phyloP scores from a whole-genome alignment of 2,888 invertebrate species.

The Brenthis hecate region DNA sequence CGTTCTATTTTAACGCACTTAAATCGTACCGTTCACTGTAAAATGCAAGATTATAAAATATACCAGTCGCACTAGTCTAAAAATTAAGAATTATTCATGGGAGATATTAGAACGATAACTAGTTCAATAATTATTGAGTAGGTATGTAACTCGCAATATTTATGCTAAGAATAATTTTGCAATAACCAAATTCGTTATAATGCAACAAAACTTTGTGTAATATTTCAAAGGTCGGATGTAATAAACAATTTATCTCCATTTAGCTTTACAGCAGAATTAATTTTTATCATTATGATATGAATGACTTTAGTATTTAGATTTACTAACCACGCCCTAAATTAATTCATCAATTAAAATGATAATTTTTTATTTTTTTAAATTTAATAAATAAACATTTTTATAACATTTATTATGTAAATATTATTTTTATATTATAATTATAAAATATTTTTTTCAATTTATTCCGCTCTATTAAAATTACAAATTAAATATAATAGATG shows the following conservation, averaged over 20 bases:
- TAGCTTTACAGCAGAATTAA: background rate
- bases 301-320: too few relatives aligned
- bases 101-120: conserved; percentile 28
- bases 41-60: conserved; percentile 55
- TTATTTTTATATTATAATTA: too few relatives aligned
- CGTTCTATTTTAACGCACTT: conserved; percentile 57
- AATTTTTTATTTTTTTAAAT: background rate
- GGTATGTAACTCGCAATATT: background rate
- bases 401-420: too few relatives aligned
- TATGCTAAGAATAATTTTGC: conserved; percentile 4
- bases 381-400: too few relatives aligned
- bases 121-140: conserved; percentile 5
- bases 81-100: conserved; percentile 41
- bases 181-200: background rate
- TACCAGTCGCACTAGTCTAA: conserved; percentile 46
- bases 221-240: conserved; percentile 9
- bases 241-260: background rate
- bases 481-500: too few relatives aligned
- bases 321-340: too few relatives aligned
- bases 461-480: too few relatives aligned
- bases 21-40: conserved; percentile 55
- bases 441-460: too few relatives aligned
- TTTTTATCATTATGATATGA: background rate
- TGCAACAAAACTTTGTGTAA: background rate
- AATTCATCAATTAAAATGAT: background rate